Percentiles rank a stretch among this genome's conserved stretches.
These are phyloP conservation scores for Molanna angustata DNA, from an alignment of 2,888 invertebrate genomes.

Conservation along the genomic window DNA sequence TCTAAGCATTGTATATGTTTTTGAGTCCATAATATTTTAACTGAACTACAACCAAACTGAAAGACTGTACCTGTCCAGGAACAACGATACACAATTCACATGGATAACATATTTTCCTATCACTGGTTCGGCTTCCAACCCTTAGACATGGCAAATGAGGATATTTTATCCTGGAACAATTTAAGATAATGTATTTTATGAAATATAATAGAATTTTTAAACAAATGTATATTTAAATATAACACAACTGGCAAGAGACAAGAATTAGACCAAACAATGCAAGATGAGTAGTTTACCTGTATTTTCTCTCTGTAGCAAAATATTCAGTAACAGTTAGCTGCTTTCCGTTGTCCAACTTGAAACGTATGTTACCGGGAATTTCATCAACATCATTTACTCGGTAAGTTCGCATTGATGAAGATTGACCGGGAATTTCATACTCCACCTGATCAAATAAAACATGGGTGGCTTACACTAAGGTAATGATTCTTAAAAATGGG, in stretches of 20 bases:
- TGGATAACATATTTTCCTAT: constrained; percentile 74
- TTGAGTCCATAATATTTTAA: too few relatives aligned
- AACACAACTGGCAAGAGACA: too few relatives aligned
- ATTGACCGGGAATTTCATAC: constrained; percentile 46
- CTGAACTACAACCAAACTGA: too few relatives aligned
- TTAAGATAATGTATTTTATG: too few relatives aligned
- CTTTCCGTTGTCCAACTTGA: constrained; percentile 38
- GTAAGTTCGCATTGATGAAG: constrained; percentile 44
- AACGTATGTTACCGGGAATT: constrained; percentile 42
- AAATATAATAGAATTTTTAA: too few relatives aligned
- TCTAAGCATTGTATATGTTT: too few relatives aligned
- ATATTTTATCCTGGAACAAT: constrained; percentile 51
- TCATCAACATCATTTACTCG: constrained; percentile 45
- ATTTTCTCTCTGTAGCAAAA: constrained; percentile 43
- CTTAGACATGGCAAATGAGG: constrained; percentile 80
- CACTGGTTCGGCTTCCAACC: constrained; percentile 61
- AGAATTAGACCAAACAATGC: too few relatives aligned
- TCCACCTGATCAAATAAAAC: too few relatives aligned
- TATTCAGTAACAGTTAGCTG: constrained; percentile 53
- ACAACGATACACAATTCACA: constrained; percentile 78
- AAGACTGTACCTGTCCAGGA: constrained; percentile 81
- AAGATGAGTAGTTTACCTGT: too few relatives aligned
- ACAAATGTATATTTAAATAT: too few relatives aligned
- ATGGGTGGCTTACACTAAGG: too few relatives aligned
- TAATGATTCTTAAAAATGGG: too few relatives aligned